Conservation (phyloP, 2,113 vertebrate species). For the Alectura lathami region DNA sequence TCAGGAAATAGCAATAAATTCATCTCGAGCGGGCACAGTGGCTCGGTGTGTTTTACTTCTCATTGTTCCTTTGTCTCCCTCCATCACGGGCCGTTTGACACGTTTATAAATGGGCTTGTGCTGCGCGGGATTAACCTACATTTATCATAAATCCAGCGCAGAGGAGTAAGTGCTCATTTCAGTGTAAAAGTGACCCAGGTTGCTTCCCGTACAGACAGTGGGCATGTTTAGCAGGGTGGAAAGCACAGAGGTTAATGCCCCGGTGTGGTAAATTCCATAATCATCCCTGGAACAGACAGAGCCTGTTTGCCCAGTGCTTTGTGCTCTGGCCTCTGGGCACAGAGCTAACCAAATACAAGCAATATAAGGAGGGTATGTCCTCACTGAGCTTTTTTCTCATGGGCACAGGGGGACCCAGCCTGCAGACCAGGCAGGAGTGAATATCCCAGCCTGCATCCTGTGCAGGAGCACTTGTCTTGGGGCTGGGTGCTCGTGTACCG, state of each 20-base stretch:
- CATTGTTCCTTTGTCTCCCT: slow-evolving; percentile 13
- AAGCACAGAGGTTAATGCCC: slow-evolving; percentile 26
- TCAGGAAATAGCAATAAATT: neutral
- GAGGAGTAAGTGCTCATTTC: neutral
- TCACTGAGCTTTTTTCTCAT: neutral
- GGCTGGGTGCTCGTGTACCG: neutral
- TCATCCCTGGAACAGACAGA: neutral
- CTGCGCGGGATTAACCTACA: neutral
- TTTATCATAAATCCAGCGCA: neutral
- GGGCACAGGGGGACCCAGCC: neutral
- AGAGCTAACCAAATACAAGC: neutral
- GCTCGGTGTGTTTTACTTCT: accelerated
- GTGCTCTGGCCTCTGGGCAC: neutral
- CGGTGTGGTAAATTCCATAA: neutral
- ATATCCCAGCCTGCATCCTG: neutral
- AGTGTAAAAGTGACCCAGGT: neutral
- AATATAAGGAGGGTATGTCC: neutral
- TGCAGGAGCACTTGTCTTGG: neutral
- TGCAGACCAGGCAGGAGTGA: neutral
- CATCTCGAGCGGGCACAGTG: neutral
- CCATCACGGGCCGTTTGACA: neutral
- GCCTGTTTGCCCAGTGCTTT: neutral
- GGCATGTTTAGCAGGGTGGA: neutral
- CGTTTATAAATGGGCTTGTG: neutral
- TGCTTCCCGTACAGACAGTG: neutral